These are phyloP conservation scores for Rhagonycha fulva DNA, from an alignment of 2,888 invertebrate genomes.

Conservation along the genomic window DNA sequence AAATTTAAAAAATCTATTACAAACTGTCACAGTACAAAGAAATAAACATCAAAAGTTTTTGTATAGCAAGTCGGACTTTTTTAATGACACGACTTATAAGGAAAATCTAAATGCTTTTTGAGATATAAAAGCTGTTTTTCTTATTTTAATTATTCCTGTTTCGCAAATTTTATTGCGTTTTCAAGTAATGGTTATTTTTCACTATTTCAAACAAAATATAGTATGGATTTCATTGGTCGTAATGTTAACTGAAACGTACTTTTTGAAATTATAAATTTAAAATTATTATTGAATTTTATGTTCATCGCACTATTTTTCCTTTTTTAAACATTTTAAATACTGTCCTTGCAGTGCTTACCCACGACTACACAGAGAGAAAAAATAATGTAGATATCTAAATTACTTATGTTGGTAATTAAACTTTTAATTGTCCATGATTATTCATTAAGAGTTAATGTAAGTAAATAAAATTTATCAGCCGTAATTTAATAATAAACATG, in stretches of 20 bases:
- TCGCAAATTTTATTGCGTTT: not conserved
- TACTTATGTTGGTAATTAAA: too few relatives aligned
- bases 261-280: not conserved
- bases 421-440: too few relatives aligned
- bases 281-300: not conserved
- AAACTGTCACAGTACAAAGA: not conserved
- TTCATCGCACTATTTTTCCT: not conserved
- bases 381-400: too few relatives aligned
- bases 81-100: not conserved
- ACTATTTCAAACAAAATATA: not conserved
- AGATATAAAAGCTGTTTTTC: not conserved
- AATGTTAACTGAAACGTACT: not conserved
- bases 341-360: too few relatives aligned
- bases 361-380: too few relatives aligned
- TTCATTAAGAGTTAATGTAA: too few relatives aligned
- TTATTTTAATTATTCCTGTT: not conserved
- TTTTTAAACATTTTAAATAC: too few relatives aligned
- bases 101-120: not conserved
- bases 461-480: too few relatives aligned
- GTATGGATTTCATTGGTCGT: not conserved
- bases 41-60: not conserved
- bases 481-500: too few relatives aligned
- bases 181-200: not conserved
- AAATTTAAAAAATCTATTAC: not conserved
- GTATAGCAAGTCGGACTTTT: not conserved